Percentiles rank a stretch among this genome's conserved stretches.
phyloP scores from a whole-genome alignment of 2,797 vertebrate genomes.

The Petrocephalus sullivani region DNA sequence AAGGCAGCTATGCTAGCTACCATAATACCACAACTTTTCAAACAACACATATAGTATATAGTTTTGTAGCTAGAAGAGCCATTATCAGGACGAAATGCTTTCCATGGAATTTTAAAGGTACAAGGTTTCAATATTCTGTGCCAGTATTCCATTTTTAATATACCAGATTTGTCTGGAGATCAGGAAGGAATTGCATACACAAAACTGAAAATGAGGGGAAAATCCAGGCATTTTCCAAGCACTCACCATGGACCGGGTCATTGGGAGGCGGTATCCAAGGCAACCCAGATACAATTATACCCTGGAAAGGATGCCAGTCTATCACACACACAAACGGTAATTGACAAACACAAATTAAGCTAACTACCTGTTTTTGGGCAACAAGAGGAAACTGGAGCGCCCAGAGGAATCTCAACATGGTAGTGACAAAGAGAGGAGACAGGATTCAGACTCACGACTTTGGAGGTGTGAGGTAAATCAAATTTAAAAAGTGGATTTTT shows the following conservation, averaged over 20 bases:
- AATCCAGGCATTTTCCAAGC: neutral
- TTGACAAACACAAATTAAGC: neutral
- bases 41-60: neutral
- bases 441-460: neutral
- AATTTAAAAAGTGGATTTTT: no score
- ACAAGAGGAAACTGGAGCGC: neutral
- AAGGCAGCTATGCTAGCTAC: constrained; percentile 41
- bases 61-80: neutral
- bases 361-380: neutral
- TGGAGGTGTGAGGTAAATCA: no score
- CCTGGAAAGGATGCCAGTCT: neutral
- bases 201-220: neutral
- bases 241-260: neutral
- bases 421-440: neutral
- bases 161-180: neutral
- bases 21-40: neutral
- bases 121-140: neutral
- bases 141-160: neutral
- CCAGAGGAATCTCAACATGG: neutral
- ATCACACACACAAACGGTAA: neutral
- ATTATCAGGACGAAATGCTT: neutral
- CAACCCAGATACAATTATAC: neutral
- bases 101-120: neutral
- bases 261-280: neutral
- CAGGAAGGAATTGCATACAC: neutral